phyloP scores from a whole-genome alignment of 2,888 invertebrate genomes.

The Phyllotreta cruciferae region DNA sequence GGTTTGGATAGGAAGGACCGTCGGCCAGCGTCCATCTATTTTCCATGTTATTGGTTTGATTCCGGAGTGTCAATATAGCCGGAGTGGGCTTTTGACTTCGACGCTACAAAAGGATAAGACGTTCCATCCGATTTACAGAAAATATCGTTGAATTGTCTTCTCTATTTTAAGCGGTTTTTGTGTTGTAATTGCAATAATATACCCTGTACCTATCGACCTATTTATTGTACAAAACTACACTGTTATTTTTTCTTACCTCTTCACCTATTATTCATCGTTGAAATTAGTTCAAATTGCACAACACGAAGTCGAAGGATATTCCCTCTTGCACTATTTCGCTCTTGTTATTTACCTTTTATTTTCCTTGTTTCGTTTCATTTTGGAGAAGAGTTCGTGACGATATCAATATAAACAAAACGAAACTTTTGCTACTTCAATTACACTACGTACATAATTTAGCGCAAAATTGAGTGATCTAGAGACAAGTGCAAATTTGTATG shows the following conservation, averaged over 20 bases:
- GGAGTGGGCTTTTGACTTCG: constrained; percentile 48
- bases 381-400: constrained; percentile 29
- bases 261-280: constrained; percentile 15
- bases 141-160: no score
- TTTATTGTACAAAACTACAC: constrained; percentile 30
- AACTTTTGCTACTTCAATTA: constrained; percentile 27
- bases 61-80: constrained; percentile 55
- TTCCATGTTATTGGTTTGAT: constrained; percentile 60
- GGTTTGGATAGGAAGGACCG: constrained; percentile 48
- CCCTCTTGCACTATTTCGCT: constrained; percentile 3
- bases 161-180: no score
- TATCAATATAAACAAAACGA: constrained; percentile 33
- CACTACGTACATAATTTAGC: constrained; percentile 33
- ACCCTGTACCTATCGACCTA: neutral
- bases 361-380: constrained; percentile 29
- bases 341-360: constrained; percentile 16
- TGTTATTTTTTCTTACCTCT: constrained; percentile 21
- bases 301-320: constrained; percentile 27
- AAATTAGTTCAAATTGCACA: constrained; percentile 30
- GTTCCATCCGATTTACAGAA: constrained; percentile 21
- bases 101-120: constrained; percentile 52
- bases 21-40: constrained; percentile 56
- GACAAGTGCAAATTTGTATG: no score
- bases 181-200: no score
- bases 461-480: constrained; percentile 23